These are phyloP conservation scores for Falco cherrug DNA, from an alignment of 2,797 vertebrate genomes.

Conservation along the genomic window DNA sequence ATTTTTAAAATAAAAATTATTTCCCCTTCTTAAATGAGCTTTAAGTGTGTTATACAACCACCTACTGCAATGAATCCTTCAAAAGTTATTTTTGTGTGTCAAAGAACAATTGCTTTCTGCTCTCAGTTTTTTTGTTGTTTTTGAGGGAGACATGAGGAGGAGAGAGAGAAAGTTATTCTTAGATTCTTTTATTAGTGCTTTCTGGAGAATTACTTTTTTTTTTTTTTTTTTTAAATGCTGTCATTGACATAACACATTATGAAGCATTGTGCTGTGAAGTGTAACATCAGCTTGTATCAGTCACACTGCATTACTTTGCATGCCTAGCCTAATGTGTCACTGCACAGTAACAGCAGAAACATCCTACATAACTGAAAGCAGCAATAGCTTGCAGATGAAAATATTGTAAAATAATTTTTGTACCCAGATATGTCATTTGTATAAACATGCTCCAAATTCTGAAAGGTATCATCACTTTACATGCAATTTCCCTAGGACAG, in stretches of 20 bases:
- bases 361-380: not conserved
- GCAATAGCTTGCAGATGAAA: not conserved
- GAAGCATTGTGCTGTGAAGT: constrained; percentile 61
- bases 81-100: not conserved
- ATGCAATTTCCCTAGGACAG: not conserved
- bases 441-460: not conserved
- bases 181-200: not conserved
- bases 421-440: not conserved
- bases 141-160: not conserved
- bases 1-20: not conserved
- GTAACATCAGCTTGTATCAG: constrained; percentile 71
- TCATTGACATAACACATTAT: constrained; percentile 57
- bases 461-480: not conserved
- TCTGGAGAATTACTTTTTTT: not conserved
- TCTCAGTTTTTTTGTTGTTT: not conserved
- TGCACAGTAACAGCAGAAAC: not conserved
- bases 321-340: constrained; percentile 17
- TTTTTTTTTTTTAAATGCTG: not conserved
- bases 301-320: constrained; percentile 60
- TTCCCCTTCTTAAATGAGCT: not conserved
- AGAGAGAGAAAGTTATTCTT: not conserved
- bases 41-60: not conserved
- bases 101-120: not conserved
- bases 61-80: not conserved
- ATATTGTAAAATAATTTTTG: not conserved